phyloP scores from a whole-genome alignment of 2,888 invertebrate species.

The Patella pellucida region DNA sequence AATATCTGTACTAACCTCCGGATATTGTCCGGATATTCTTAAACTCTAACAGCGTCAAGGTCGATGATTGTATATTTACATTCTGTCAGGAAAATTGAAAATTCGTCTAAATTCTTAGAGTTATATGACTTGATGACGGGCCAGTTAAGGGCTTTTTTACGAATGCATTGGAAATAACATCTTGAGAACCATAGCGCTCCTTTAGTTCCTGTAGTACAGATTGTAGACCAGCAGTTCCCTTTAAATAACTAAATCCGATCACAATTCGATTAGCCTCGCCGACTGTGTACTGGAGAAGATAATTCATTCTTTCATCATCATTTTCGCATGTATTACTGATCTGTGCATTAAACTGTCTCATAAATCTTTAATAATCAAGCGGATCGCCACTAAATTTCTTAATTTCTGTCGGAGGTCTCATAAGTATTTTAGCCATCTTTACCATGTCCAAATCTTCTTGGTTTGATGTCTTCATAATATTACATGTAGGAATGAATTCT shows the following conservation, averaged over 20 bases:
- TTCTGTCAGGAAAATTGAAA: slow-evolving; percentile 31
- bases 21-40: slow-evolving; percentile 27
- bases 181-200: slow-evolving; percentile 17
- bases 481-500: no score
- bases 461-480: no score
- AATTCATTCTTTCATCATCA: slow-evolving; percentile 21
- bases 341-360: slow-evolving; percentile 25
- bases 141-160: not conserved
- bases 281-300: slow-evolving; percentile 16
- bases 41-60: slow-evolving; percentile 11
- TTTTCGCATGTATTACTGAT: slow-evolving; percentile 7
- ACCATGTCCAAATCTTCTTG: no score
- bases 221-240: not conserved
- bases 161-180: slow-evolving; percentile 11
- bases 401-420: slow-evolving; percentile 29
- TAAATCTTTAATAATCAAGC: slow-evolving; percentile 25
- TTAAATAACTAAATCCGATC: slow-evolving; percentile 2
- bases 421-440: not conserved
- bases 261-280: slow-evolving; percentile 20
- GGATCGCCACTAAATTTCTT: slow-evolving; percentile 34
- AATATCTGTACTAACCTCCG: slow-evolving; percentile 25
- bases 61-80: slow-evolving; percentile 22
- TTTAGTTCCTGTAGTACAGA: slow-evolving; percentile 2
- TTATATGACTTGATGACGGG: slow-evolving; percentile 8
- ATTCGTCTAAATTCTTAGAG: slow-evolving; percentile 30